Evolutionary conservation across 2,888 invertebrate genomes (phyloP).

Genomic region (Leucozona laternaria): DNA sequence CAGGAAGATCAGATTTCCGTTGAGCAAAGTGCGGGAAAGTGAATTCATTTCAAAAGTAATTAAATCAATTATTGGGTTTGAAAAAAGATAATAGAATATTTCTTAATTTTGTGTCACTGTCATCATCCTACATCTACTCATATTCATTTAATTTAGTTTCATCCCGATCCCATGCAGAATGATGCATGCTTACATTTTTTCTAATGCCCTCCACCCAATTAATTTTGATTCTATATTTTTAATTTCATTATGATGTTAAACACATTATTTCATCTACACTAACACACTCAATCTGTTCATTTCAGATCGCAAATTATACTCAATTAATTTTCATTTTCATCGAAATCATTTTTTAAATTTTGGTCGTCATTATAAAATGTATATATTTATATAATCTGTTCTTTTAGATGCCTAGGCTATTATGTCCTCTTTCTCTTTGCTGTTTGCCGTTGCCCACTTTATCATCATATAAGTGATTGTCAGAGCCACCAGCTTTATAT

Average conservation of each 20-base stretch:
- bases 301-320: constrained; percentile 60
- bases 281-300: constrained; percentile 37
- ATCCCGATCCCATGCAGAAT: not conserved
- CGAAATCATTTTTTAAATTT: constrained; percentile 51
- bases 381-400: not conserved
- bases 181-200: not conserved
- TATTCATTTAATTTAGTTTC: not conserved
- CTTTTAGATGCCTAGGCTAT: not conserved
- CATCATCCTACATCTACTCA: not conserved
- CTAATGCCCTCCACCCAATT: not conserved
- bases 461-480: constrained; percentile 3
- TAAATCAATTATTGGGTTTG: too few species aligned
- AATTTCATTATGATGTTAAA: constrained; percentile 5
- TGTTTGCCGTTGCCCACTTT: not conserved
- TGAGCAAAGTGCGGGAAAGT: too few species aligned
- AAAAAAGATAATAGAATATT: too few species aligned
- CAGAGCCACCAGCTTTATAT: constrained; percentile 39
- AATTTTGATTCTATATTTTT: not conserved
- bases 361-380: constrained; percentile 34
- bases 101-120: not conserved
- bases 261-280: constrained; percentile 21
- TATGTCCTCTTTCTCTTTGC: not conserved
- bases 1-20: too few species aligned
- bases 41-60: too few species aligned
- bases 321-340: constrained; percentile 59